These are phyloP conservation scores for Aegotheles bennettii DNA, from an alignment of 2,113 vertebrate species.

Conservation along the genomic window DNA sequence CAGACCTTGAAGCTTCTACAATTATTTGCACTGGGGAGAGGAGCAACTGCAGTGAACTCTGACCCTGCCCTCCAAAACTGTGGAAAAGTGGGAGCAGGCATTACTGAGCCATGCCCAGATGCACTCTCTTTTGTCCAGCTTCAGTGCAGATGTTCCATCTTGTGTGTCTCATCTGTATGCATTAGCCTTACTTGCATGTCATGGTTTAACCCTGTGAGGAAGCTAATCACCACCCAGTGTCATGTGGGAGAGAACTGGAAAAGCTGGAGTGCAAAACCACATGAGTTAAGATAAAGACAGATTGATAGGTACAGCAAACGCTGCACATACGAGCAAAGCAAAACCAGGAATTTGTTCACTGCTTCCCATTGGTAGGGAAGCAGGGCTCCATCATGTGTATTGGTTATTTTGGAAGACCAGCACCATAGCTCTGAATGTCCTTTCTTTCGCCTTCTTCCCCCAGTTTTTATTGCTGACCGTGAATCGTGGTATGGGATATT, in stretches of 20 bases:
- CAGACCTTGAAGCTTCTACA: neutral
- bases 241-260: neutral
- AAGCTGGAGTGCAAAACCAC: neutral
- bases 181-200: neutral
- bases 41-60: neutral
- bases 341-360: neutral
- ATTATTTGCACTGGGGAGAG: neutral
- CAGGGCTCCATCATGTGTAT: fast-evolving
- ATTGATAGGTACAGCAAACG: neutral
- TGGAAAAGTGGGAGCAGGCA: neutral
- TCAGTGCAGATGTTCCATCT: neutral
- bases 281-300: neutral
- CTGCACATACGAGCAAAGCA: neutral
- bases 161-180: neutral
- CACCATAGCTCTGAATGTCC: fast-evolving
- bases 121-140: neutral
- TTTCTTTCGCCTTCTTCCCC: neutral
- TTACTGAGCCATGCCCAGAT: neutral
- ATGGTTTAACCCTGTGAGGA: fast-evolving
- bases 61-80: neutral
- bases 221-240: neutral
- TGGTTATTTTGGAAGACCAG: fast-evolving
- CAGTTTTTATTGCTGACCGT: neutral
- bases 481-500: neutral
- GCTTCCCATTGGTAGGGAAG: fast-evolving